Conservation (phyloP, 2,797 vertebrate species). For the Pangasius djambal region DNA sequence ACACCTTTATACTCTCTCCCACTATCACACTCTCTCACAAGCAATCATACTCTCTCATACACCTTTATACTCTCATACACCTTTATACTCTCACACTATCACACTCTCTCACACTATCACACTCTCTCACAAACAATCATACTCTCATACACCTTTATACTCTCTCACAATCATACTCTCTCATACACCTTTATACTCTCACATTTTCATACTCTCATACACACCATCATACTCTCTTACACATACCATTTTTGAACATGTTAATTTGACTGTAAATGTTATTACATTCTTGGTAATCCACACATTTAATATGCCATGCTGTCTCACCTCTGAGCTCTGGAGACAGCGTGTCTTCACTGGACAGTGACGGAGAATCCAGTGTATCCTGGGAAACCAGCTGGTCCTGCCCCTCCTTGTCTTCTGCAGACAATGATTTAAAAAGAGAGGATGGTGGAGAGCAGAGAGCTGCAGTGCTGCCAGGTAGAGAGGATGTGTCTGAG, state of each 20-base stretch:
- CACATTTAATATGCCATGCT: not conserved
- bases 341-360: conserved; percentile 75
- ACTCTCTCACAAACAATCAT: not conserved
- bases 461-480: conserved; percentile 75
- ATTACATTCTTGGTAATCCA: not conserved
- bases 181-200: not conserved
- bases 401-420: conserved; percentile 47
- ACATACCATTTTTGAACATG: not conserved
- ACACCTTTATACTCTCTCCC: not conserved
- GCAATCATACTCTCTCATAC: not conserved
- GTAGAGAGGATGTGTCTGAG: conserved; percentile 75
- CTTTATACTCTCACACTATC: not conserved
- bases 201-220: too few species aligned
- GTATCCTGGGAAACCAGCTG: conserved; percentile 74
- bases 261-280: not conserved
- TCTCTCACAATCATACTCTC: not conserved
- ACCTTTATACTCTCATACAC: not conserved
- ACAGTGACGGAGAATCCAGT: conserved; percentile 74
- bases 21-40: not conserved
- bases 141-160: not conserved
- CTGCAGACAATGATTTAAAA: conserved; percentile 3
- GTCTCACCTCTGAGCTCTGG: conserved; percentile 70
- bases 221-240: not conserved
- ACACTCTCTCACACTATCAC: not conserved
- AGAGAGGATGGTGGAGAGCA: conserved; percentile 68